Base-by-base conservation (phyloP, 2,113 vertebrate genomes). In the Mus spicilegus region DNA sequence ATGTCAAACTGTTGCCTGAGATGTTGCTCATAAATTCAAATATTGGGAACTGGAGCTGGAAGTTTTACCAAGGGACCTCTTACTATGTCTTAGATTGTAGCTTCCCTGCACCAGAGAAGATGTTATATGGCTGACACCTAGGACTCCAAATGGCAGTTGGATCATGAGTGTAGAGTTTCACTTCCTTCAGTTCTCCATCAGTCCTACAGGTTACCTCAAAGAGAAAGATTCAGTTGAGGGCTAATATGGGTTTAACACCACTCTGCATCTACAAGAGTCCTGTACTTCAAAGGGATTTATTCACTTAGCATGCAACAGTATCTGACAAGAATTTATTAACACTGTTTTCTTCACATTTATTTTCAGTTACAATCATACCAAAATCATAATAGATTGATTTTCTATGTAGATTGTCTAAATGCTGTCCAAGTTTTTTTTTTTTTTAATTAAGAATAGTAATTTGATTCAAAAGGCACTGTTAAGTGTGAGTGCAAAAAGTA, bases 71-170 rank as follows among this genome's bases (percentile, higher is more conserved):
- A 1, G 8, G 58, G 54, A 42, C 26, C 12, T 39, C 30, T 84
- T 54, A 39, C 3, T 36, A 3, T 82, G 24, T 88, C 16, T 76
- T 39, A 36, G 78, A 46, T 51, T 87, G 49, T 70, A 28, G 6
- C 63, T 89, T 75, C 7, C 46, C 16, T 7, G n/a, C 75, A 72
- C 24, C 14, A 12, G 81, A 69, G 46, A 14, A 73, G 39, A 70
- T 30, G 0, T 63, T 26, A 56, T 28, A 13, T 4, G 4, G 1
- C 14, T 1, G 16, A 42, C 16, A 1, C 22, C 1, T 2, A 24
- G 70, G 51, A 65, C 65, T 28, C 75, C 86, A 84, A 16, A 1
- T 4, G 30, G 28, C 24, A 42, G 12, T 17, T 13, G 20, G 76
- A 49, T 51, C 6, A 1, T 1, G 19, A 0, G 19, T 7, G 49